Evolutionary conservation across 2,113 vertebrate genomes (phyloP).

Genomic region (Neodon shergylaensis): DNA sequence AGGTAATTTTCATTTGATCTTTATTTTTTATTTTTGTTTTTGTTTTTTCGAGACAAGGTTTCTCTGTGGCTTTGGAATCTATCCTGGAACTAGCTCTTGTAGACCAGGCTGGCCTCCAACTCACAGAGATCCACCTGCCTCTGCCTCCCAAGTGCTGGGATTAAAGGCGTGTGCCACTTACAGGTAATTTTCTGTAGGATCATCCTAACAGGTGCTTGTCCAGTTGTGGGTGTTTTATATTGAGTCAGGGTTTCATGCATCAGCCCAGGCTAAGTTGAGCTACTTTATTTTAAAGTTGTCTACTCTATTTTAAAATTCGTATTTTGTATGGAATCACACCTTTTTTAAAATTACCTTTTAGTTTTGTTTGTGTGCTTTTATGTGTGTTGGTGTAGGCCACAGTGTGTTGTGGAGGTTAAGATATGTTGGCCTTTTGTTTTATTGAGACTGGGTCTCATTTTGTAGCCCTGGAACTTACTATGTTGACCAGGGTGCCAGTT

Average conservation of each 20-base stretch:
- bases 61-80: no score
- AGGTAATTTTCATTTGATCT: neutral
- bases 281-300: no score
- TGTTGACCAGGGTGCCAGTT: neutral
- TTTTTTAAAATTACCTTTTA: neutral
- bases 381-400: neutral
- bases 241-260: neutral
- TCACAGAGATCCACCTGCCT: no score
- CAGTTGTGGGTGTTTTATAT: neutral
- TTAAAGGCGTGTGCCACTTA: no score
- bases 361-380: neutral
- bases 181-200: conserved; percentile 27
- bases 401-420: no score
- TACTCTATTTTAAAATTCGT: neutral
- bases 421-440: neutral
- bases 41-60: no score
- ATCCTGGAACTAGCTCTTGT: no score
- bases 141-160: no score
- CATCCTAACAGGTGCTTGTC: neutral
- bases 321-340: neutral
- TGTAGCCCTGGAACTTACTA: neutral
- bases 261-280: neutral
- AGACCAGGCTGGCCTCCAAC: no score
- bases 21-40: no score
- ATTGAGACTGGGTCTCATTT: neutral